Evolutionary conservation across 2,113 vertebrate genomes (phyloP).

Genomic region (Dipodomys spectabilis): DNA sequence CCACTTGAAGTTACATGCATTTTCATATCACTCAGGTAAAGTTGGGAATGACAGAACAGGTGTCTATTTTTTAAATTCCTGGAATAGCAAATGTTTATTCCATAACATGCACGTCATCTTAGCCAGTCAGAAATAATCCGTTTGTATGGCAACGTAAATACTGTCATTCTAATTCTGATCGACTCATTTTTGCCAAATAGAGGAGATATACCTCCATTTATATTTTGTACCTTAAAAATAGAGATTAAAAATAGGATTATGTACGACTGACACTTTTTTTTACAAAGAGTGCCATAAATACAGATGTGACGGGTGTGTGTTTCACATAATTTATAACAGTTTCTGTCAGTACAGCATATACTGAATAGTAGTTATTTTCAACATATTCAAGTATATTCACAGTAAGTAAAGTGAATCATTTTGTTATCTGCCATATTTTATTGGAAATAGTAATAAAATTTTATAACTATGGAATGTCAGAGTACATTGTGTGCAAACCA

Average conservation of each 20-base stretch:
- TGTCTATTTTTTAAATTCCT: conserved; percentile 76
- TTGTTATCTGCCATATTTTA: conserved; percentile 73
- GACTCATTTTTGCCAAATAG: conserved; percentile 78
- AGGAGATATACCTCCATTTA: conserved; percentile 82
- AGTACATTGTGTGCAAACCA: conserved; percentile 77
- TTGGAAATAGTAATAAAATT: conserved; percentile 77
- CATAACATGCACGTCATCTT: conserved; percentile 61
- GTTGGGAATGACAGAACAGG: conserved; percentile 83
- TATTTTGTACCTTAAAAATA: conserved; percentile 78
- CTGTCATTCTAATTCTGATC: conserved; percentile 57
- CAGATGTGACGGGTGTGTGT: conserved; percentile 53
- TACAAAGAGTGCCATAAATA: conserved; percentile 67
- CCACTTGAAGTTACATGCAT: conserved; percentile 65
- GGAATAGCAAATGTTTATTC: conserved; percentile 69
- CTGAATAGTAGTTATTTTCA: conserved; percentile 70
- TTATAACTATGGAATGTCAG: conserved; percentile 83
- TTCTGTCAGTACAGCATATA: conserved; percentile 76
- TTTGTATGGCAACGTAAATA: conserved; percentile 48
- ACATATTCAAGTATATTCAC: conserved; percentile 57
- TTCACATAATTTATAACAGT: conserved; percentile 62
- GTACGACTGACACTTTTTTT: conserved; percentile 52
- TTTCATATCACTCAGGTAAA: conserved; percentile 86
- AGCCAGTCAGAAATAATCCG: conserved; percentile 63
- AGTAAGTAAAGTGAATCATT: conserved; percentile 75
- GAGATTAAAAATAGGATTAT: conserved; percentile 61